Evolutionary conservation across 2,888 invertebrate genomes (phyloP).

Genomic region (Agrotis ipsilon): DNA sequence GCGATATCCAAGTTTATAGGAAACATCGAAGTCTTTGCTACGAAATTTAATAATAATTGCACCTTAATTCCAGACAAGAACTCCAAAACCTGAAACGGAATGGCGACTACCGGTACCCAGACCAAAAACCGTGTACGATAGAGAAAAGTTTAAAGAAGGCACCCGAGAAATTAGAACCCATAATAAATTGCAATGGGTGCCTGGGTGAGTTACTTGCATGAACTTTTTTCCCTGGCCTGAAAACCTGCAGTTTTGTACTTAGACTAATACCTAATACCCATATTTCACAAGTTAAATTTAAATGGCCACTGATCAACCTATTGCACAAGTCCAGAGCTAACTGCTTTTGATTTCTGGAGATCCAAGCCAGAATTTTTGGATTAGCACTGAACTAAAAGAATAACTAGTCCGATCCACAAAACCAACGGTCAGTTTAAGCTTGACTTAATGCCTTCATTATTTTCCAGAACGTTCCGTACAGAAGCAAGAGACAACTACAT

Average conservation of each 20-base stretch:
- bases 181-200: conserved; percentile 80
- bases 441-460: background rate
- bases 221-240: too few relatives aligned
- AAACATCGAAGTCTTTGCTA: too few relatives aligned
- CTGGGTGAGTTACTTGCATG: conserved; percentile 74
- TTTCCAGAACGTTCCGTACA: conserved; percentile 82
- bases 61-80: conserved; percentile 73
- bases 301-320: background rate
- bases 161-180: conserved; percentile 83
- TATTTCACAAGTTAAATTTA: background rate
- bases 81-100: conserved; percentile 76
- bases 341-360: background rate
- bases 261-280: too few relatives aligned
- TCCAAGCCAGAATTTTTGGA: background rate
- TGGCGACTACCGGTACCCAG: conserved; percentile 75
- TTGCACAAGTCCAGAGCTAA: background rate
- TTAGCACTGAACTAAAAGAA: too few relatives aligned
- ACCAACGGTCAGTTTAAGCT: background rate
- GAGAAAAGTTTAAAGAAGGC: conserved; percentile 82
- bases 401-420: too few relatives aligned
- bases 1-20: too few relatives aligned
- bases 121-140: conserved; percentile 81
- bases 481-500: conserved; percentile 82
- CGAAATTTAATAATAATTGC: too few relatives aligned
- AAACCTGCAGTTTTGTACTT: too few relatives aligned